Conservation (phyloP, 2,113 vertebrate genomes). For the Labeo catla region DNA sequence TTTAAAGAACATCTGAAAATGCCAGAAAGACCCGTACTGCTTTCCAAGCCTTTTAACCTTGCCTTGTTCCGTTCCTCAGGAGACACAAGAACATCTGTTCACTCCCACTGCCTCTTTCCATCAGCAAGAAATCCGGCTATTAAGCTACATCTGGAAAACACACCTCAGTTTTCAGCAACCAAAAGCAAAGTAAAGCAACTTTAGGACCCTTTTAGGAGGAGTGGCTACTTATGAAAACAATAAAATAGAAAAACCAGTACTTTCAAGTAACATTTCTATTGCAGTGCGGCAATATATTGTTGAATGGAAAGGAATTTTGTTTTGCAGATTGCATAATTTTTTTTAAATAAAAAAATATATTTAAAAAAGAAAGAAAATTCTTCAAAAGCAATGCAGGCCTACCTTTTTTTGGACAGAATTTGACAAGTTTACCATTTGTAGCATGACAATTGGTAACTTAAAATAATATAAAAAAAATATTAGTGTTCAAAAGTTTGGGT, state of each 20-base stretch:
- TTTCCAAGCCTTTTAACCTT: conserved; percentile 14
- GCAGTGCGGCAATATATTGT: no score
- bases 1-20: neutral
- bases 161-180: neutral
- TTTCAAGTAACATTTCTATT: no score
- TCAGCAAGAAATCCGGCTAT: neutral
- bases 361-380: no score
- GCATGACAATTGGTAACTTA: no score
- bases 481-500: no score
- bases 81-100: conserved; percentile 32
- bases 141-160: conserved; percentile 24
- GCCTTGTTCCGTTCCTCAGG: neutral
- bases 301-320: no score
- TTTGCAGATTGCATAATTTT: no score
- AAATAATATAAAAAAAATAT: no score
- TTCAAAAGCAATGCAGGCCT: no score
- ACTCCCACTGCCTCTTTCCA: conserved; percentile 7
- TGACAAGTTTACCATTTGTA: no score
- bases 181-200: neutral
- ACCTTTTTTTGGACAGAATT: no score
- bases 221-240: neutral
- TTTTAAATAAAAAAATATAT: no score
- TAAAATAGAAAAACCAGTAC: neutral
- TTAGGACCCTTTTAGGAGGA: neutral
- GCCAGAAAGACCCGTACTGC: neutral